phyloP scores from a whole-genome alignment of 2,797 vertebrate genomes.

The Alauda arvensis region DNA sequence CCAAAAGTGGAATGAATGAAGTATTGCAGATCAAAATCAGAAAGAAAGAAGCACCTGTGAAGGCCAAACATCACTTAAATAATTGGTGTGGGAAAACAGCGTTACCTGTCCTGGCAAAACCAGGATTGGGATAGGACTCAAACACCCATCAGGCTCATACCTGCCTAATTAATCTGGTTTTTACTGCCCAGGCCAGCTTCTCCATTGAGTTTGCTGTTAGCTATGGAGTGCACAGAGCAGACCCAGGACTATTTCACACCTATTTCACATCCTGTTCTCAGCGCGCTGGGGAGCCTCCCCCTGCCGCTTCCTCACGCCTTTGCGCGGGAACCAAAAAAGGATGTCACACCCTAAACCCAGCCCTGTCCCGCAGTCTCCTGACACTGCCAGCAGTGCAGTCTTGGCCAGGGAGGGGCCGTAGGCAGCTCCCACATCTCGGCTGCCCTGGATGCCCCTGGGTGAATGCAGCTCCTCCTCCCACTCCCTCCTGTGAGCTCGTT shows the following conservation, averaged over 20 bases:
- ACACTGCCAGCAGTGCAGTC: accelerated
- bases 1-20: not conserved
- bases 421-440: not conserved
- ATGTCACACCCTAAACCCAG: not conserved
- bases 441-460: not conserved
- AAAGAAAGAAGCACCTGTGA: not conserved
- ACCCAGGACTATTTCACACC: too few relatives aligned
- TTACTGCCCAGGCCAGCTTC: not conserved
- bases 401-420: accelerated
- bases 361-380: not conserved
- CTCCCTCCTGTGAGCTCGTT: not conserved
- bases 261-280: not conserved
- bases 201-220: not conserved
- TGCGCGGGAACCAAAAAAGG: not conserved
- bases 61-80: not conserved
- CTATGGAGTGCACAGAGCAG: not conserved
- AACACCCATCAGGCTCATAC: not conserved
- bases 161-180: not conserved
- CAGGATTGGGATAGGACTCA: not conserved
- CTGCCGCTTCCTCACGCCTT: not conserved
- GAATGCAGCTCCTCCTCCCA: not conserved
- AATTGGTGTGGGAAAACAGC: not conserved
- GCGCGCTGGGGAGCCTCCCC: not conserved
- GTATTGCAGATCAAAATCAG: not conserved
- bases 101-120: not conserved